Conservation (phyloP, 2,888 invertebrate genomes). For the Schizaphis graminum region DNA sequence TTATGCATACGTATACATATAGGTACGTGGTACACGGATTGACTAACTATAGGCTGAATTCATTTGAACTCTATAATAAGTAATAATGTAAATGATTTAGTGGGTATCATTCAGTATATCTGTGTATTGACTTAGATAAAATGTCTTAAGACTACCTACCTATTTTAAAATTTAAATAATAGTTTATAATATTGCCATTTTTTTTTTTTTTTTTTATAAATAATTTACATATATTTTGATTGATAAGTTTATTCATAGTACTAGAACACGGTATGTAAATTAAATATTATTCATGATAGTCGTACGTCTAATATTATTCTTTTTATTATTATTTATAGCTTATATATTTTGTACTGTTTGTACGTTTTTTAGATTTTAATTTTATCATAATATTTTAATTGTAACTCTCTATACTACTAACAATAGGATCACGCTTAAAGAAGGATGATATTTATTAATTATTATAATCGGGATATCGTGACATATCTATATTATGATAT, state of each 20-base stretch:
- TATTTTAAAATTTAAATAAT: neutral
- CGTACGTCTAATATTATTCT: neutral
- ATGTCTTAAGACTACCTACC: neutral
- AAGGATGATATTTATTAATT: neutral
- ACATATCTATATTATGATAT: neutral
- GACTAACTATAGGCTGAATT: neutral
- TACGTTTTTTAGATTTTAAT: neutral
- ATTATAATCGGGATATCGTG: neutral
- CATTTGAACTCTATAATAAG: neutral
- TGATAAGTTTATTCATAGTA: neutral
- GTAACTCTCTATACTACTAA: neutral
- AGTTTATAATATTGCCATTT: neutral
- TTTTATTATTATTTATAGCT: neutral
- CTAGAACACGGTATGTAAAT: neutral
- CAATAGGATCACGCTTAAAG: neutral
- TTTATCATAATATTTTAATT: neutral
- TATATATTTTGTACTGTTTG: neutral
- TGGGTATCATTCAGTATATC: neutral
- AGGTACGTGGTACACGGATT: neutral
- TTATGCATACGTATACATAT: neutral
- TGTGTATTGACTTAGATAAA: neutral
- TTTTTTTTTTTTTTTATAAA: neutral
- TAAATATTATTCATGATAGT: neutral
- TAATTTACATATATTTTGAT: neutral
- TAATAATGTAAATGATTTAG: neutral